phyloP scores from a whole-genome alignment of 2,797 vertebrate genomes.

The Pipistrellus kuhlii region DNA sequence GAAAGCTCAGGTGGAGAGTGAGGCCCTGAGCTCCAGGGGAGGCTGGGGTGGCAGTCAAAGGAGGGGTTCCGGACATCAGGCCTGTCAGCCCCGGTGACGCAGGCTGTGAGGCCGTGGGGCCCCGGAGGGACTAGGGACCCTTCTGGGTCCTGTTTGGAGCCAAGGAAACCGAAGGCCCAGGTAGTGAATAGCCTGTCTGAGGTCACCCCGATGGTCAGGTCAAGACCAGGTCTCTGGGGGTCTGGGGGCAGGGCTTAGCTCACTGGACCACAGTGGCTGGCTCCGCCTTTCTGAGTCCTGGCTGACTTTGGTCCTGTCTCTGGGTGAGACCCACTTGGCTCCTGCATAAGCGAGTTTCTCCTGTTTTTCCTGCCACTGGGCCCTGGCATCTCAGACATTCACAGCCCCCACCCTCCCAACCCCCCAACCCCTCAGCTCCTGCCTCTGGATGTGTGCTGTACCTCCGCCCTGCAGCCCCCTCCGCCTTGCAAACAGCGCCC shows the following conservation, averaged over 20 bases:
- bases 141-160: background rate
- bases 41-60: background rate
- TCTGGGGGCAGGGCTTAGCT: accelerated
- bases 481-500: no score
- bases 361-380: accelerated
- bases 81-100: background rate
- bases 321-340: background rate
- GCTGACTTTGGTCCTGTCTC: background rate
- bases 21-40: background rate
- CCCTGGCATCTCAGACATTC: background rate
- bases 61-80: background rate
- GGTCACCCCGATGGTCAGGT: background rate
- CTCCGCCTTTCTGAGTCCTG: background rate
- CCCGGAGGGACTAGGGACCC: background rate
- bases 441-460: background rate
- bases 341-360: accelerated
- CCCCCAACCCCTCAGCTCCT: background rate
- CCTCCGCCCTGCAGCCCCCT: no score
- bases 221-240: background rate
- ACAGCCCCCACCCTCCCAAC: no score
- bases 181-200: no score
- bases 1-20: background rate
- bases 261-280: background rate
- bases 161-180: background rate
- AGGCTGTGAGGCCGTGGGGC: background rate